Evolutionary conservation across 1,140 invertebrate species (phyloP).

Genomic region (Heliothis virescens): DNA sequence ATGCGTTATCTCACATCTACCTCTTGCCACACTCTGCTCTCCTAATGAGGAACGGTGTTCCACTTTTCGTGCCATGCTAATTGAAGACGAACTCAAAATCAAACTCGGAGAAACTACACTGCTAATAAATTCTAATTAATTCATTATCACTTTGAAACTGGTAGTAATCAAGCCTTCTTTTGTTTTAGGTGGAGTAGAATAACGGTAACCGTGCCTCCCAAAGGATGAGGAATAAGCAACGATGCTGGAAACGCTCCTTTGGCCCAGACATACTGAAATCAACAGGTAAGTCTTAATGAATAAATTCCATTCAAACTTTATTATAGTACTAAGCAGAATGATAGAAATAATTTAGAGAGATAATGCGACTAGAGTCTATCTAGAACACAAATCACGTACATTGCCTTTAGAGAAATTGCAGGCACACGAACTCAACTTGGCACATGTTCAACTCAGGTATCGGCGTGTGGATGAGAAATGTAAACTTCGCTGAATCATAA

Average conservation of each 20-base stretch:
- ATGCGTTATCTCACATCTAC: slow-evolving; percentile 82
- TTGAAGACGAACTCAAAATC: slow-evolving; percentile 73
- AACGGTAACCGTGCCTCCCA: slow-evolving; percentile 66
- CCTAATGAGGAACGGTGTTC: slow-evolving; percentile 81
- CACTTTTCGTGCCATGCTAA: slow-evolving; percentile 78
- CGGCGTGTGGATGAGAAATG: slow-evolving; percentile 21
- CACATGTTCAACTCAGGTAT: slow-evolving; percentile 18
- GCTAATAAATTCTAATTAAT: slow-evolving; percentile 67
- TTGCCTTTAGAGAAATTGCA: slow-evolving; percentile 31
- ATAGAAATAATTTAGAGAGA: slow-evolving; percentile 33
- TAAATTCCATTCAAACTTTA: slow-evolving; percentile 32
- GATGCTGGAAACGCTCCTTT: slow-evolving; percentile 72
- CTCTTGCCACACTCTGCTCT: slow-evolving; percentile 79
- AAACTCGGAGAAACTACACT: slow-evolving; percentile 61
- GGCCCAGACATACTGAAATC: slow-evolving; percentile 71
- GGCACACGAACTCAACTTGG: slow-evolving; percentile 33
- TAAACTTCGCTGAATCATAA: background rate
- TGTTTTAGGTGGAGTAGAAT: slow-evolving; percentile 54
- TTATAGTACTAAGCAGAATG: slow-evolving; percentile 19
- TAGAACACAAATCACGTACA: slow-evolving; percentile 34
- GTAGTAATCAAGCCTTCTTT: slow-evolving; percentile 49
- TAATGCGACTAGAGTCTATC: slow-evolving; percentile 22
- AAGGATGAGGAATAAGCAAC: slow-evolving; percentile 84
- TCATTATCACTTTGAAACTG: slow-evolving; percentile 52
- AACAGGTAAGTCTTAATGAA: slow-evolving; percentile 70